Conservation (phyloP, 1,140 invertebrate species). For the Micrasema longulum region DNA sequence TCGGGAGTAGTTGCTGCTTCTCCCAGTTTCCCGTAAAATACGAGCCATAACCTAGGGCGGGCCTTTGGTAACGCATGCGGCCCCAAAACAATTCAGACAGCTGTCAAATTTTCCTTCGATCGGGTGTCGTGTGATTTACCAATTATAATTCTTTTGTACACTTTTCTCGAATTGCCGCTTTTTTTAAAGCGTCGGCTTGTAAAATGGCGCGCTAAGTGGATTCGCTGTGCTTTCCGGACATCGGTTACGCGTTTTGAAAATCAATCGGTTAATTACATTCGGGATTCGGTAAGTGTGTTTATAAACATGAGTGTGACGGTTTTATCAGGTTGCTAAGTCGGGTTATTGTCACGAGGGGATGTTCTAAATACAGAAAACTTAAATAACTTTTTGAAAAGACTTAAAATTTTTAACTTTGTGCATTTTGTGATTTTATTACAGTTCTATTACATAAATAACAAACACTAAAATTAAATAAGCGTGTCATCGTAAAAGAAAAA, state of each 20-base stretch:
- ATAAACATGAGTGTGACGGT: constrained; percentile 37
- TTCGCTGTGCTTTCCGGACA: neutral
- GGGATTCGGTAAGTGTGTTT: neutral
- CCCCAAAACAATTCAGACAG: constrained; percentile 45
- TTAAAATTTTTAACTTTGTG: too few relatives aligned
- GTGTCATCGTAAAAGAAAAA: too few relatives aligned
- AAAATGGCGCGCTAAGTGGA: neutral
- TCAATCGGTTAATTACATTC: constrained; percentile 25
- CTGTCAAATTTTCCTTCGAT: constrained; percentile 36
- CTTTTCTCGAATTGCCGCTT: neutral
- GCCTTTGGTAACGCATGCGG: constrained; percentile 30
- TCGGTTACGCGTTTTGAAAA: constrained; percentile 25
- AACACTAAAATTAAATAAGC: too few relatives aligned
- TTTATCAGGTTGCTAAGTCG: constrained; percentile 34
- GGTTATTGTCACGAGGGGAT: too few relatives aligned
- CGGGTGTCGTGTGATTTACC: constrained; percentile 13
- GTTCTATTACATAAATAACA: too few relatives aligned
- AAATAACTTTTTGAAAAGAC: too few relatives aligned
- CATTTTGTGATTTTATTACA: too few relatives aligned
- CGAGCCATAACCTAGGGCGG: constrained; percentile 42
- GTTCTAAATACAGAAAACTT: too few relatives aligned
- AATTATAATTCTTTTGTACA: neutral
- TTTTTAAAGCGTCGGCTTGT: neutral
- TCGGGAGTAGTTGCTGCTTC: neutral
- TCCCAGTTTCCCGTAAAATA: neutral